These are phyloP conservation scores for Napeogenes sylphis DNA, from an alignment of 2,888 invertebrate genomes.

Conservation along the genomic window DNA sequence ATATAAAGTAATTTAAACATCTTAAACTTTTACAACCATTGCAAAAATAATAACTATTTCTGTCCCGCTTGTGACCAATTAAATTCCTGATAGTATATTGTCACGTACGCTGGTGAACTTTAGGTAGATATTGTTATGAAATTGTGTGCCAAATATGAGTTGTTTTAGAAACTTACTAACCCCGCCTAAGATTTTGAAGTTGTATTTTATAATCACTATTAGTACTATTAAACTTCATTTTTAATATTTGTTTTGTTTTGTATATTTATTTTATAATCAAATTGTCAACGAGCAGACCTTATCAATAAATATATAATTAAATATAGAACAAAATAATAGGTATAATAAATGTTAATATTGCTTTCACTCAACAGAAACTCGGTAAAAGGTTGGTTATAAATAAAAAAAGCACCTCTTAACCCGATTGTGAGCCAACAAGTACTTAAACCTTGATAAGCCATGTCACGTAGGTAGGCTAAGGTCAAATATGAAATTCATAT, in stretches of 20 bases:
- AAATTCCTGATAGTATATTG: constrained; percentile 37
- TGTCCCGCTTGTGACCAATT: constrained; percentile 37
- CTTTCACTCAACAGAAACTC: background rate
- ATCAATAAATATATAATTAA: too few species aligned
- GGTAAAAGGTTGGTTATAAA: background rate
- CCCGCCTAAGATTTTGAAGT: too few species aligned
- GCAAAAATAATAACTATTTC: constrained; percentile 22
- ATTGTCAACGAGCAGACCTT: too few species aligned
- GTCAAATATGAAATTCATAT: constrained; percentile 43
- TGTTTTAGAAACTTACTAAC: too few species aligned
- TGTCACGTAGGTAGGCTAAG: constrained; percentile 30
- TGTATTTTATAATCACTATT: too few species aligned
- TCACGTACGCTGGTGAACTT: constrained; percentile 42
- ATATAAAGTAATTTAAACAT: too few species aligned
- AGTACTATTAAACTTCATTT: too few species aligned
- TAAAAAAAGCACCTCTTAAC: background rate
- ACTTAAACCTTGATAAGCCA: constrained; percentile 9
- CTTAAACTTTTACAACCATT: background rate
- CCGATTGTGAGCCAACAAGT: constrained; percentile 4
- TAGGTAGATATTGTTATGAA: background rate
- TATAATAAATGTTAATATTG: too few species aligned
- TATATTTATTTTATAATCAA: background rate
- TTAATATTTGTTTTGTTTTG: background rate
- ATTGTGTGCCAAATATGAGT: background rate
- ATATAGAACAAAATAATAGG: too few species aligned